Evolutionary conservation across 2,113 vertebrate genomes (phyloP), one percentile per base, ranked within the genome.

Genomic region (Drymodes brunneopygia): DNA sequence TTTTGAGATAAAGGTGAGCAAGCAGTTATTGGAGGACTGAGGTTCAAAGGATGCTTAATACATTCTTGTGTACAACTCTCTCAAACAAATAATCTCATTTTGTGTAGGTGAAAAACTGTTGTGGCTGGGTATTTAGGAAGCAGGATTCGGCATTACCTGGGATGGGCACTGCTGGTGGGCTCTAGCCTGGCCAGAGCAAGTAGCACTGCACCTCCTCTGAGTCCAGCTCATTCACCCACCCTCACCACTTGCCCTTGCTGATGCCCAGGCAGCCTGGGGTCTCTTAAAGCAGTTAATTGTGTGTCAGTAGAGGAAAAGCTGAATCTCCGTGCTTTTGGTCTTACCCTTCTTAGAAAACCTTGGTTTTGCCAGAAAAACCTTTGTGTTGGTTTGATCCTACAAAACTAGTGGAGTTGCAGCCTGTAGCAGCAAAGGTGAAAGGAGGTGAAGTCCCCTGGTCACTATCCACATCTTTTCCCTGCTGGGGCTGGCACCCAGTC

Each of bases 111-210:
- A 28, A 40, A 51, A 62, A 2, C 12, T 23, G 35, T 24, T 14
- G 9, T 36, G 28, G 67, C 23, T 74, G 57, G 33, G 5, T 70
- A 7, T 47, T 74, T 62, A 7, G 29, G 50, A 60, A 44, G 36
- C 48, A 14, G 45, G 31, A 19, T 35, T 42, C 0, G 0, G 5
- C 9, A 15, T 47, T 36, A 23, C 31, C 21, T 4, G 3, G 28
- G 42, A 12, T 40, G 44, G 28, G 28, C 47, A 9, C 36, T 47
- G 45, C 45, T 27, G 40, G 6, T 4, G 28, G 33, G n/a, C 21
- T 84, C 11, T 36, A 33, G 23, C 47, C 47, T 61, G 56, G 24
- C 50, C 12, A 20, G 48, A 42, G 23, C 36, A 47, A n/a, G 40
- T 24, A 20, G 28, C 21, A 12, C 72, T 53, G 54, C 50, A 8